Conservation (phyloP, 2,797 vertebrate genomes). For the Sebastes cheni region DNA sequence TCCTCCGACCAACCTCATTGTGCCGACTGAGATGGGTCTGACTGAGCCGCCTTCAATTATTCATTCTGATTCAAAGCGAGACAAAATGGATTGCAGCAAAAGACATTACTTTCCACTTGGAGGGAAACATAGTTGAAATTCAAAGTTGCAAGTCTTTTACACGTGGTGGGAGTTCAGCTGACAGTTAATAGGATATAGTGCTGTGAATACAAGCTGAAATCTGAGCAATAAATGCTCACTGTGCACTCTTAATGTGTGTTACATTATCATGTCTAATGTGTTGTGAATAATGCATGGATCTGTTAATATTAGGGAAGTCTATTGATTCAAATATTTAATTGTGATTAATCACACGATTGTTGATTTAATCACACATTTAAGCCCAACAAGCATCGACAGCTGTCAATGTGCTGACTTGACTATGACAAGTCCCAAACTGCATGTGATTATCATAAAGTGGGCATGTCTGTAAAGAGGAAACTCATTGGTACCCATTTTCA, state of each 20-base stretch:
- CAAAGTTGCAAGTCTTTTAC: slow-evolving; percentile 3
- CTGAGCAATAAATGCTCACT: not conserved
- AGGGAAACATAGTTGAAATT: not conserved
- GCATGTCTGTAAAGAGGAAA: too few species aligned
- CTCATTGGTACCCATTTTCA: too few species aligned
- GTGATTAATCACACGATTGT: too few species aligned
- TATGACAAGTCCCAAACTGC: too few species aligned
- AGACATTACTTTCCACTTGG: slow-evolving; percentile 4
- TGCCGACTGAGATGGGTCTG: slow-evolving; percentile 8
- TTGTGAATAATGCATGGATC: not conserved
- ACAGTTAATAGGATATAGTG: not conserved
- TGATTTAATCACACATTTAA: too few species aligned
- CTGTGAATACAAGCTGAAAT: not conserved
- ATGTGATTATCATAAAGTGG: too few species aligned
- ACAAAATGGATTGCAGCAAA: slow-evolving; percentile 28
- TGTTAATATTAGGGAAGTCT: too few species aligned
- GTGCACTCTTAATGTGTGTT: not conserved
- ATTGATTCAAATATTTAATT: too few species aligned
- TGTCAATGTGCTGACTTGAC: too few species aligned
- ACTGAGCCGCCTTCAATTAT: slow-evolving; percentile 39
- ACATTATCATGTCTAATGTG: not conserved
- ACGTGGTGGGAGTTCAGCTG: slow-evolving; percentile 8
- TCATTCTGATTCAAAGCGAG: slow-evolving; percentile 38
- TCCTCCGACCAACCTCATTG: slow-evolving; percentile 3
- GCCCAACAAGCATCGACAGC: too few species aligned